These are phyloP conservation scores for Ischnura elegans DNA, from an alignment of 2,888 invertebrate genomes.

Conservation along the genomic window DNA sequence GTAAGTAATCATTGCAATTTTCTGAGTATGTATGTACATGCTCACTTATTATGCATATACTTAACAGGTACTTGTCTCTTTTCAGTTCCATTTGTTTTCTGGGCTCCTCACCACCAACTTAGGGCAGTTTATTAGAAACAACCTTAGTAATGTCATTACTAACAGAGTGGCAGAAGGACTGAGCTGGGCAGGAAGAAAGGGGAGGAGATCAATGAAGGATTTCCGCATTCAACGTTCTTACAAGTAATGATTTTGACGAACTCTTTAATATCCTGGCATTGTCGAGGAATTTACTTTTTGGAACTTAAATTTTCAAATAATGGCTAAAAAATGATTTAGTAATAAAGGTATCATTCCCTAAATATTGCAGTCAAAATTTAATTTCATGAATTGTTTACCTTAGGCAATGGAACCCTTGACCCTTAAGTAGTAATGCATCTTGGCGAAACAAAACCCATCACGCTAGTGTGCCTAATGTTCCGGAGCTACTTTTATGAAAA, in stretches of 20 bases:
- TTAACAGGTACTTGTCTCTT: neutral
- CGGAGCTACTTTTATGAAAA: too few species aligned
- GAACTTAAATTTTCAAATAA: too few species aligned
- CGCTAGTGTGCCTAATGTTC: too few species aligned
- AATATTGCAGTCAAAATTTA: too few species aligned
- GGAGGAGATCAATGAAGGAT: neutral
- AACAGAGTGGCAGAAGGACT: neutral
- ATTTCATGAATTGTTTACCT: too few species aligned
- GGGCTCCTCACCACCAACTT: neutral
- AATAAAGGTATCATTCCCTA: too few species aligned
- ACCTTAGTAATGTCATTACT: neutral
- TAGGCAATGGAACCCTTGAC: too few species aligned
- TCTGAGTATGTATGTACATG: neutral
- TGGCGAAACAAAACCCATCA: too few species aligned
- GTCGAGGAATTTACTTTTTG: too few species aligned
- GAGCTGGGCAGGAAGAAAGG: neutral
- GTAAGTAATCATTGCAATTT: neutral
- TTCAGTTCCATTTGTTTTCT: neutral
- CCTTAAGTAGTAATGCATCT: too few species aligned
- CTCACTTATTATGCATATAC: too few species aligned
- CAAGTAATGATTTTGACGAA: neutral
- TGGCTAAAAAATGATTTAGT: too few species aligned
- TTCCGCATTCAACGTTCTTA: neutral
- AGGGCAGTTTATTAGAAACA: neutral
- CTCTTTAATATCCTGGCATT: neutral